Conservation (phyloP, 2,113 vertebrate species). For the Daubentonia madagascariensis region DNA sequence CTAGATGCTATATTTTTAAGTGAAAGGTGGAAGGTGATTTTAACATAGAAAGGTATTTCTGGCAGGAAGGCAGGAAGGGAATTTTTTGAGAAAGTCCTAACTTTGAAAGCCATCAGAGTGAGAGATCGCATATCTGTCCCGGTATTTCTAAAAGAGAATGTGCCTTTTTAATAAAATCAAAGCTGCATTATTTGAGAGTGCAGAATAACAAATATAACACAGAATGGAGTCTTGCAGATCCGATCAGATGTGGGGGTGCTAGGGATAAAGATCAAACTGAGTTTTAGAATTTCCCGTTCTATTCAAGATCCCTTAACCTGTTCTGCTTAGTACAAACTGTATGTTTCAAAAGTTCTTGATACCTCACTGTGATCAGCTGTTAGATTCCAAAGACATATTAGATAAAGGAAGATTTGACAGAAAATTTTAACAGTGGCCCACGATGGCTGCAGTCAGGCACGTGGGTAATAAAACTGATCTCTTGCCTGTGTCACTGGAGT, state of each 20-base stretch:
- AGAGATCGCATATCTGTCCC: background rate
- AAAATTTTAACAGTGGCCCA: too few relatives aligned
- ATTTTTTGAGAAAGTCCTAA: slow-evolving; percentile 9
- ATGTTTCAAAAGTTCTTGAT: background rate
- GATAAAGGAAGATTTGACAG: too few relatives aligned
- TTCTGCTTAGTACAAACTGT: background rate
- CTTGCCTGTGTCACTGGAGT: too few relatives aligned
- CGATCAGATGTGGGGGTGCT: background rate
- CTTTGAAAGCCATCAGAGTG: background rate
- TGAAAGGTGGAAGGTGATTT: slow-evolving; percentile 40
- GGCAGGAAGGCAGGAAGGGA: background rate
- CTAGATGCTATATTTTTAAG: slow-evolving; percentile 1
- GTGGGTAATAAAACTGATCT: too few relatives aligned
- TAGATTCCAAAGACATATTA: background rate
- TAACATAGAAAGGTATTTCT: slow-evolving; percentile 43
- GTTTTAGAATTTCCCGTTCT: background rate
- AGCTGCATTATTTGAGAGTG: background rate
- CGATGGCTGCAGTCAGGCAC: too few relatives aligned
- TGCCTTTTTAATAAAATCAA: background rate
- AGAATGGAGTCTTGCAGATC: background rate
- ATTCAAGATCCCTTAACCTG: background rate
- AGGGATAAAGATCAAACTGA: background rate
- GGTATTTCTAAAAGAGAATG: background rate
- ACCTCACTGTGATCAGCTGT: background rate
- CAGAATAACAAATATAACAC: background rate